Evolutionary conservation across 2,113 vertebrate species (phyloP), one percentile per base, ranked within the genome.

Genomic region (Balaenoptera acutorostrata): DNA sequence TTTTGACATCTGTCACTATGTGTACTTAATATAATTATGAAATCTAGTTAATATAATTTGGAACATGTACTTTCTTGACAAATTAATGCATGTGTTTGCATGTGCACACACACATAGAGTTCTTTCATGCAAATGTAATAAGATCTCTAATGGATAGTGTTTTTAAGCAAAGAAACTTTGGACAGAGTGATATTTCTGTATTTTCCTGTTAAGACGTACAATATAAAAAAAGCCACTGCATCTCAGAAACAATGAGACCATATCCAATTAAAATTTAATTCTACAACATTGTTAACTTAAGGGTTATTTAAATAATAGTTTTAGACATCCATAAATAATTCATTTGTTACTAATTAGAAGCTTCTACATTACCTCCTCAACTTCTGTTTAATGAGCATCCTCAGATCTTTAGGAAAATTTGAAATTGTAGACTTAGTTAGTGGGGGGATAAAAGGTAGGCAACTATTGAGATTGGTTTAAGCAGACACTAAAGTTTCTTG

Each of bases 211-310:
- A 82, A 90, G 85, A 98, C 55, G 23, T 17, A 15, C 7, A 88
- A 61, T 93, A 80, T 49, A 93, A 82, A 88, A 96, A 93, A 96
- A 29, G 72, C 23, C 59, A 93, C 63, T 93, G 29, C 88, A 90
- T 85, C 88, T 95, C 59, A 96, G 97, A 97, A 83, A 91, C 93
- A 94, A 27, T 90, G 74, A 97, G 52, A 93, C 44, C 61, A 92
- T 46, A 95, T 96, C 93, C 87, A 98, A 98, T 98, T 98, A 99
- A 98, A 98, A 98, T 97, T 89, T 95, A 98, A 98, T 97, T 97
- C 31, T 93, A 66, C 66, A 78, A 87, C 64, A 96, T 90, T 97
- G 96, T 97, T 98, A 98, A 96, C 94, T 95, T 97, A 97, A 97
- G 96, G 96, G 80, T 98, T 97, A 97, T 93, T 97, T 96, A 63